These are phyloP conservation scores for Sitobion miscanthi DNA, from an alignment of 1,140 invertebrate species.

Conservation along the genomic window DNA sequence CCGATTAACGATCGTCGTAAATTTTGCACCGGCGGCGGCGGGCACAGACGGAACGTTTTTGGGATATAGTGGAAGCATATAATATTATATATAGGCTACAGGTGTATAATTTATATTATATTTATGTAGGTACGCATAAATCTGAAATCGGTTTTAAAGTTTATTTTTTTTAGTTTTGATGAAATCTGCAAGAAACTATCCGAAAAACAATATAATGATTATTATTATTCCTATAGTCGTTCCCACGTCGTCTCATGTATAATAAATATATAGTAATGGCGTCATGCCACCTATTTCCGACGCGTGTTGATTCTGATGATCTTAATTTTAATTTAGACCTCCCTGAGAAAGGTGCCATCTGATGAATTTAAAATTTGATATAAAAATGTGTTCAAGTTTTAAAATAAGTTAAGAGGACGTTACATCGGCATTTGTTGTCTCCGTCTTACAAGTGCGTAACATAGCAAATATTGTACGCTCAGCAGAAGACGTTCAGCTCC, in stretches of 20 bases:
- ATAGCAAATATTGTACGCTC: too few relatives aligned
- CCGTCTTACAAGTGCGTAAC: too few relatives aligned
- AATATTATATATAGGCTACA: background rate
- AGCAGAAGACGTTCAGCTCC: too few relatives aligned
- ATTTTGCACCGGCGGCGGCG: background rate
- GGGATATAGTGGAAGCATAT: background rate
- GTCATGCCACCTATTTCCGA: background rate
- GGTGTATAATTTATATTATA: background rate
- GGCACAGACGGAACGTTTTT: background rate
- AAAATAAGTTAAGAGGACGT: too few relatives aligned
- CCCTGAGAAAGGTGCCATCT: background rate
- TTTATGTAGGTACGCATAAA: background rate
- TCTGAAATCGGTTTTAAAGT: background rate
- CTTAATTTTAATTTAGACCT: background rate
- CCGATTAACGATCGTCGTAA: slow-evolving; percentile 42
- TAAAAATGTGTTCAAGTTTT: background rate
- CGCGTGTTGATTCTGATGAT: background rate
- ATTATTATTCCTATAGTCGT: background rate
- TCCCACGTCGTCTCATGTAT: background rate
- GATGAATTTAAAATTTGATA: background rate
- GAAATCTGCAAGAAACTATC: background rate
- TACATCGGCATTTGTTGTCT: too few relatives aligned
- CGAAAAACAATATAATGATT: background rate
- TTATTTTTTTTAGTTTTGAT: background rate
- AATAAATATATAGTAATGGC: background rate